Evolutionary conservation across 2,888 invertebrate species (phyloP), one percentile per base, ranked within the genome.

Genomic region (Frankliniella fusca): DNA sequence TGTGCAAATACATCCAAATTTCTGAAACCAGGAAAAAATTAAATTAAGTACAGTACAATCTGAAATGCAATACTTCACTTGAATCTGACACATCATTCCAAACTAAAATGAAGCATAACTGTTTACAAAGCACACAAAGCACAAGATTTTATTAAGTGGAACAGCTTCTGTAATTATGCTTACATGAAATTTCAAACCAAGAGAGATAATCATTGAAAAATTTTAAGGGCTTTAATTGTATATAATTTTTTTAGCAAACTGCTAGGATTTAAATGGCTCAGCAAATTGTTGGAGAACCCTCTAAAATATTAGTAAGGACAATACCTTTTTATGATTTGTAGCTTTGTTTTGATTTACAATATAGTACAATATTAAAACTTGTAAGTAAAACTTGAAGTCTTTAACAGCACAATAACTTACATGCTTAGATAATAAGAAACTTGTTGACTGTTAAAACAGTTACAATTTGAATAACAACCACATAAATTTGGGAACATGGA

Each of bases 371-470:
- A 70, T n/a, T 70, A 70, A 70, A 70, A 70, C 70, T 70, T 70
- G 70, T 70, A 70, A 70, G 70, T 70, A 70, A 70, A 70, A 9
- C 70, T 70, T 70, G 70, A 70, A 70, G 70, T 70, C 70, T 70
- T 70, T 70, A 70, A 70, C 70, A 70, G 70, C n/a, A 70, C 70
- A 70, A 70, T 70, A 70, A 70, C 70, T 70, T 70, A 70, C 70
- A 70, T 11, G 70, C 70, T 70, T 70, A 70, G 23, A 23, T 70
- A 23, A 70, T 23, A n/a, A 70, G 23, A 70, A 70, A 70, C 23
- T 70, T 70, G 70, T 70, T 23, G 23, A 70, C 70, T 70, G 70
- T 70, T 23, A n/a, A 7, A 70, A 70, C 70, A 70, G 70, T n/a
- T 70, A 70, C 23, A 23, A 23, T 70, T 70, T 70, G n/a, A 23